Conservation (phyloP, 1,140 invertebrate species). For the Sipha flava region DNA sequence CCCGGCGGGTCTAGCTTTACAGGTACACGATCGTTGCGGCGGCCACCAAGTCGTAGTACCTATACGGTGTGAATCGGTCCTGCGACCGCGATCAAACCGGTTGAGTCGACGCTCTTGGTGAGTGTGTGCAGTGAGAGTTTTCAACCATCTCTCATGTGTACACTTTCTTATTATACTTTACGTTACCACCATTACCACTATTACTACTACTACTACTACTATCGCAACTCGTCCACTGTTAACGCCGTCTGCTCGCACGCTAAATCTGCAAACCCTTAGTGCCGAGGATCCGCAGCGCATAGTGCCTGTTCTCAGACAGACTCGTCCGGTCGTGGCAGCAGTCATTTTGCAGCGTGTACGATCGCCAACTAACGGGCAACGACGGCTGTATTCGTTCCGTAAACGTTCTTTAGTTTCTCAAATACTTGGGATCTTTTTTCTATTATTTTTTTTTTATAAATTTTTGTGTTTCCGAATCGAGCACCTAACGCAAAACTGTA, state of each 20-base stretch:
- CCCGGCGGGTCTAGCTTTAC: background rate
- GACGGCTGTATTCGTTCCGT: too few species aligned
- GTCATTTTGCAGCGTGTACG: background rate
- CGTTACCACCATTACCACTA: background rate
- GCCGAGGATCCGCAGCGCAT: background rate
- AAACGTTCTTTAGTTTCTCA: too few species aligned
- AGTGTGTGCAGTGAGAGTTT: slow-evolving; percentile 1
- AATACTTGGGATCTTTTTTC: too few species aligned
- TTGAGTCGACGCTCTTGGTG: background rate
- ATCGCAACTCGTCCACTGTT: background rate
- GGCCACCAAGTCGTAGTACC: too few species aligned
- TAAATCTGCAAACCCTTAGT: background rate
- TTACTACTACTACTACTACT: background rate
- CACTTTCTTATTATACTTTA: background rate
- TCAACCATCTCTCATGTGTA: background rate
- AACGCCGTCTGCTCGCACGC: background rate
- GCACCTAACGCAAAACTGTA: too few species aligned
- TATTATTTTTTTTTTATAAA: too few species aligned
- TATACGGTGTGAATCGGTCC: background rate
- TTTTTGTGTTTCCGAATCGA: too few species aligned
- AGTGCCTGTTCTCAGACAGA: background rate
- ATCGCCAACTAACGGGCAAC: background rate
- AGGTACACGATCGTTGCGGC: background rate
- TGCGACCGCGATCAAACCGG: background rate
- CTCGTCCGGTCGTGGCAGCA: background rate